Percentiles rank a stretch among this genome's conserved stretches.
Conservation (phyloP, 2,113 vertebrate species). For the Alethe diademata region DNA sequence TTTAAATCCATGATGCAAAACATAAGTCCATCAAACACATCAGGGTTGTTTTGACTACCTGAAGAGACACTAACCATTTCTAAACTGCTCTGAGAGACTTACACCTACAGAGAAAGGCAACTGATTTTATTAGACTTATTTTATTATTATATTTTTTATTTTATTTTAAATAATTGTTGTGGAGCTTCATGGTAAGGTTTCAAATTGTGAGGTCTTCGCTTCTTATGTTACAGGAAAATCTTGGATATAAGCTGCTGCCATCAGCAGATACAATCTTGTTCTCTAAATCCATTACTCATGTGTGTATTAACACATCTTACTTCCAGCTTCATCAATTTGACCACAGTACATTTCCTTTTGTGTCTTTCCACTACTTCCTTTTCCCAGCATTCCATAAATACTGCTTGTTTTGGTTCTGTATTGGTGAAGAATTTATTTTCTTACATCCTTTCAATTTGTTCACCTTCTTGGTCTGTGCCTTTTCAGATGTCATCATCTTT, state of each 20-base stretch:
- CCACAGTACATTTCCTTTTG: background rate
- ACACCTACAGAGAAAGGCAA: background rate
- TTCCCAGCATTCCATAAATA: background rate
- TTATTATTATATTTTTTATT: background rate
- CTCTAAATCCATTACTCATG: background rate
- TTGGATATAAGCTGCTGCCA: background rate
- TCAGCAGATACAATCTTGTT: background rate
- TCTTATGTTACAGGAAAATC: background rate
- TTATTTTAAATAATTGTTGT: background rate
- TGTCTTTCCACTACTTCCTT: background rate
- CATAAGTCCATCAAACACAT: background rate
- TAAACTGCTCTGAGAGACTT: background rate
- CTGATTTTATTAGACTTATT: background rate
- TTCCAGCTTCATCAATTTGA: background rate
- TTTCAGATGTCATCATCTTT: background rate
- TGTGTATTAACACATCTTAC: background rate
- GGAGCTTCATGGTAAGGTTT: background rate
- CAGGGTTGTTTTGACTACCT: background rate
- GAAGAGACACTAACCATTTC: background rate
- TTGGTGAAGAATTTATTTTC: background rate
- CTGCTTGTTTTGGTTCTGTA: background rate
- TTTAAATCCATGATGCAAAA: background rate
- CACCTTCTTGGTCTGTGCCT: background rate
- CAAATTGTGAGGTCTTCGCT: background rate
- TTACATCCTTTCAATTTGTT: background rate